Evolutionary conservation across 2,888 invertebrate species (phyloP).

Genomic region (Euzetes globulus): DNA sequence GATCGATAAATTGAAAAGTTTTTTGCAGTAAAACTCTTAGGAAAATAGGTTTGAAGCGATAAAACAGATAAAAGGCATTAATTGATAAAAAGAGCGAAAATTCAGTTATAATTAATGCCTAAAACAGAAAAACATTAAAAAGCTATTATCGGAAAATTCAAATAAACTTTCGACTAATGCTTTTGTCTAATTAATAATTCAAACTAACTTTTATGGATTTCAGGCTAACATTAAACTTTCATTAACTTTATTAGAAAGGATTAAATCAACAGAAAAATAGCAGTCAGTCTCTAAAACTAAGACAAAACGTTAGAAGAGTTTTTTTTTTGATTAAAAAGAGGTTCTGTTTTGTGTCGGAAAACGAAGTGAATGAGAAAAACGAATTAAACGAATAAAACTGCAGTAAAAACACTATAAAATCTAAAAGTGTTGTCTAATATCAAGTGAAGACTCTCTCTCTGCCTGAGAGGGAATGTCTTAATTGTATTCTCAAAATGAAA

Average conservation of each 20-base stretch:
- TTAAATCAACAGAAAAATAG: neutral
- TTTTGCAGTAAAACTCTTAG: neutral
- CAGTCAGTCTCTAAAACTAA: neutral
- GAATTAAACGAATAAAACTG: neutral
- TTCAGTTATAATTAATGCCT: conserved; percentile 8
- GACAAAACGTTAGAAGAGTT: neutral
- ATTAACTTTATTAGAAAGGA: conserved; percentile 4
- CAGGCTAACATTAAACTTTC: conserved; percentile 2
- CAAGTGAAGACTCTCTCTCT: neutral
- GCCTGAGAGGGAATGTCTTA: neutral
- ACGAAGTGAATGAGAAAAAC: neutral
- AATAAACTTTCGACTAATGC: neutral
- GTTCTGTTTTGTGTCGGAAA: neutral
- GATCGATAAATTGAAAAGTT: conserved; percentile 7
- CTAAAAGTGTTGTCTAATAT: no score
- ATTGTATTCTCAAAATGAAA: neutral
- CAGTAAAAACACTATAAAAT: neutral
- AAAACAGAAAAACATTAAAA: conserved; percentile 21
- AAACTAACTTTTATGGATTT: conserved; percentile 21
- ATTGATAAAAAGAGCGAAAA: conserved; percentile 11
- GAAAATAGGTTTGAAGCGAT: neutral
- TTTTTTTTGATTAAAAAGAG: neutral
- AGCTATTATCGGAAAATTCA: conserved; percentile 16
- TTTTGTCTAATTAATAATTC: conserved; percentile 21
- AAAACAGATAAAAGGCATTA: neutral